A percentile compares a stretch with the other conserved stretches of the same genome.
phyloP scores from a whole-genome alignment of 2,888 invertebrate species.

The Oscheius sp. region DNA sequence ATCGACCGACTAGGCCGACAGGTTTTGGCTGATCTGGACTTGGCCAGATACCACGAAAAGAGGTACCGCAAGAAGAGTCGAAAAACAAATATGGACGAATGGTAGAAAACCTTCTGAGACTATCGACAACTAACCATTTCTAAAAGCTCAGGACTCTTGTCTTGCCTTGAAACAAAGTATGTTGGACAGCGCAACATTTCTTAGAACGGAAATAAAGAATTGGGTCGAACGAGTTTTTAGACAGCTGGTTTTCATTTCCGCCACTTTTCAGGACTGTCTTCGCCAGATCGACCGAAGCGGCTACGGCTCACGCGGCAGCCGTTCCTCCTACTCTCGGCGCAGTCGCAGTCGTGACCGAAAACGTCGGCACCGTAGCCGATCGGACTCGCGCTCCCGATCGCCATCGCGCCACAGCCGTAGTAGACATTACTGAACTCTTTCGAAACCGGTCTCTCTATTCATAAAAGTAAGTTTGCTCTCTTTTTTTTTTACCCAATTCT shows the following conservation, averaged over 20 bases:
- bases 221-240: too few species aligned
- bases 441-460: neutral
- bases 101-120: too few species aligned
- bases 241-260: neutral
- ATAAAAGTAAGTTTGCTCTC: conserved; percentile 11
- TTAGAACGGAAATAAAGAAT: too few species aligned
- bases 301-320: neutral
- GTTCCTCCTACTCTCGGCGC: conserved; percentile 42
- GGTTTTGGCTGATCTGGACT: too few species aligned
- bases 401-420: conserved; percentile 31
- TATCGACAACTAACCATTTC: too few species aligned
- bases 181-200: too few species aligned
- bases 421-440: conserved; percentile 15
- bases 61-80: too few species aligned
- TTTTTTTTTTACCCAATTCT: neutral
- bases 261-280: conserved; percentile 85
- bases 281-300: conserved; percentile 82
- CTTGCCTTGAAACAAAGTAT: too few species aligned
- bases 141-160: too few species aligned
- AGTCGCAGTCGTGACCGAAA: conserved; percentile 57
- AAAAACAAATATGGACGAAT: too few species aligned
- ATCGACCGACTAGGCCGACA: too few species aligned
- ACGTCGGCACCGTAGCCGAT: conserved; percentile 53
- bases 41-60: too few species aligned
- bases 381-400: conserved; percentile 22